Conservation (phyloP, 2,888 invertebrate genomes). For the Andrena trimmerana region DNA sequence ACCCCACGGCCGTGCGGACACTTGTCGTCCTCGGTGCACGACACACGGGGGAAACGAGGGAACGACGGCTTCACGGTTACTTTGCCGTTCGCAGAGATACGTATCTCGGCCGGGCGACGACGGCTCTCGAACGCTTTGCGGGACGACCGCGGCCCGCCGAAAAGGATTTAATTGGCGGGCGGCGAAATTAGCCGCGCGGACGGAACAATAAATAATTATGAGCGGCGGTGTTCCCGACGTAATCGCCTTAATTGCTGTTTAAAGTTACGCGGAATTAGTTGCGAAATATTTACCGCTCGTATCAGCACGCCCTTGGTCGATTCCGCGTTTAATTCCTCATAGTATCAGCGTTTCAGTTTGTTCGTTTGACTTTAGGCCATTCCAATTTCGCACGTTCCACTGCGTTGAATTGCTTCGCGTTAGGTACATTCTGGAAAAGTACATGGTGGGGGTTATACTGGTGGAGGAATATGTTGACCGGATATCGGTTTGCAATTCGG, state of each 20-base stretch:
- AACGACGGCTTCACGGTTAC: conserved; percentile 9
- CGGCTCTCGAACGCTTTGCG: conserved; percentile 21
- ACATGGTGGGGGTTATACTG: no score
- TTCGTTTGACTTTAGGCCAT: conserved; percentile 23
- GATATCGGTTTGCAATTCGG: no score
- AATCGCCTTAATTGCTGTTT: conserved; percentile 48
- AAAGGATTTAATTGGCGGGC: conserved; percentile 45
- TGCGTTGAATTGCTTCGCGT: neutral
- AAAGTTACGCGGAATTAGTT: conserved; percentile 37
- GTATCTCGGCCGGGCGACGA: conserved; percentile 22
- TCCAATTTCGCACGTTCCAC: neutral
- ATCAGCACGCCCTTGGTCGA: conserved; percentile 6
- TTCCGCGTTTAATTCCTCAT: conserved; percentile 30
- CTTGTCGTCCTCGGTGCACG: conserved; percentile 56
- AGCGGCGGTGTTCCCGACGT: conserved; percentile 10
- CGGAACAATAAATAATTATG: conserved; percentile 48
- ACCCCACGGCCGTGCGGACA: conserved; percentile 46
- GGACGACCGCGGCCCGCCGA: conserved; percentile 4
- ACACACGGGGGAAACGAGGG: conserved; percentile 27
- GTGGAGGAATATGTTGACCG: no score
- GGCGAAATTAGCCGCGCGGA: conserved; percentile 28
- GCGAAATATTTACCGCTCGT: conserved; percentile 37
- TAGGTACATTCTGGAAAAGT: no score
- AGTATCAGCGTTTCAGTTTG: conserved; percentile 3
- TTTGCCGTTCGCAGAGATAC: conserved; percentile 45